Conservation (phyloP, 2,797 vertebrate genomes). For the Cirrhinus mrigala region DNA sequence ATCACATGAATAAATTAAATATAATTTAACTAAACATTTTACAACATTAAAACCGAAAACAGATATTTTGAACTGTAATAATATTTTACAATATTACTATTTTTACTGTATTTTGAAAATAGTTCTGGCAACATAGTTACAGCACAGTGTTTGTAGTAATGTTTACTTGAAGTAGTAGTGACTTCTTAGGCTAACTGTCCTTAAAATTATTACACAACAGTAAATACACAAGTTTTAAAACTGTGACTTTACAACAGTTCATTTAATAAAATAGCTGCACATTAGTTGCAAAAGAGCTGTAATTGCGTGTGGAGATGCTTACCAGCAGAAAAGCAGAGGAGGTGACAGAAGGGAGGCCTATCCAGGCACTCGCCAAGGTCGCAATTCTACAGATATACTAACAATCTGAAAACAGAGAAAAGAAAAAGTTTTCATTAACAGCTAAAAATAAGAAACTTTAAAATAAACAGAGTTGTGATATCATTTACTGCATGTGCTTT, state of each 20-base stretch:
- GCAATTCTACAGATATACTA: conserved; percentile 74
- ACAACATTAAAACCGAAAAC: not conserved
- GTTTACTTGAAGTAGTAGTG: not conserved
- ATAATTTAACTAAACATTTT: no score
- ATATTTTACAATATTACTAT: not conserved
- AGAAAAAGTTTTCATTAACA: not conserved
- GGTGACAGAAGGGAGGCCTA: conserved; percentile 74
- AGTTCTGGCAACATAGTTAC: not conserved
- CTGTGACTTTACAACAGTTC: not conserved
- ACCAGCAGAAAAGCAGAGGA: conserved; percentile 69
- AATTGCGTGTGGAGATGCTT: conserved; percentile 45
- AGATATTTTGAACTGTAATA: not conserved
- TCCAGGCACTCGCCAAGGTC: conserved; percentile 76
- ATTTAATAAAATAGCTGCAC: not conserved
- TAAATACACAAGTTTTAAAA: not conserved
- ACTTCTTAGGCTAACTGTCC: not conserved
- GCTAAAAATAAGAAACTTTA: not conserved
- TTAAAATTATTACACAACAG: not conserved
- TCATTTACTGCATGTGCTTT: not conserved
- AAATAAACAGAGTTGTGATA: not conserved
- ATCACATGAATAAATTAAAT: not conserved
- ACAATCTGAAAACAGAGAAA: conserved; percentile 68
- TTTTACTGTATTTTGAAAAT: not conserved
- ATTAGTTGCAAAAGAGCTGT: not conserved
- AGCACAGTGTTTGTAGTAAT: no score